These are phyloP conservation scores for Eristalis arbustorum DNA, from an alignment of 2,888 invertebrate species.

Conservation along the genomic window DNA sequence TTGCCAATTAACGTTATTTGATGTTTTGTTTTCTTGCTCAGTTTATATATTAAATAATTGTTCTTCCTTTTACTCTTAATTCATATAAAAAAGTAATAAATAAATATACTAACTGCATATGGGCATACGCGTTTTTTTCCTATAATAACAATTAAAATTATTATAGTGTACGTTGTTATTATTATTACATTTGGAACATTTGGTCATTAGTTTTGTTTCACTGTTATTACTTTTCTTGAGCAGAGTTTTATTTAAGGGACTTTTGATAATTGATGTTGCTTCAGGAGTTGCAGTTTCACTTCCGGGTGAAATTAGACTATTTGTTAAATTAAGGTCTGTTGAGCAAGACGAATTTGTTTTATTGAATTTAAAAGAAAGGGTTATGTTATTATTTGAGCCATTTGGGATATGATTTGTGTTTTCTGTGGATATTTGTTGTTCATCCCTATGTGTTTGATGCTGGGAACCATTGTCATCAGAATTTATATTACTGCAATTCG, in stretches of 20 bases:
- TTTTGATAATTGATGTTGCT: slow-evolving; percentile 74
- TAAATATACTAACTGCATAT: slow-evolving; percentile 79
- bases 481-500: slow-evolving; percentile 68
- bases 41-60: background rate
- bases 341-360: slow-evolving; percentile 19
- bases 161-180: slow-evolving; percentile 79
- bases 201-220: slow-evolving; percentile 68
- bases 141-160: slow-evolving; percentile 79
- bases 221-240: slow-evolving; percentile 75
- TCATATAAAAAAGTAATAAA: slow-evolving; percentile 39
- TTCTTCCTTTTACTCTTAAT: background rate
- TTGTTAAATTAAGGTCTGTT: background rate
- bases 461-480: slow-evolving; percentile 24
- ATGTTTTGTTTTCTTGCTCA: background rate
- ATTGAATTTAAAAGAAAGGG: slow-evolving; percentile 30
- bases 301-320: slow-evolving; percentile 9
- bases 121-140: slow-evolving; percentile 80
- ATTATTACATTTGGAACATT: slow-evolving; percentile 78
- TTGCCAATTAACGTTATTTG: slow-evolving; percentile 39
- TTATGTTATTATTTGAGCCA: slow-evolving; percentile 46
- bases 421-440: slow-evolving; percentile 39
- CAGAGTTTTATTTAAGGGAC: slow-evolving; percentile 75
- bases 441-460: slow-evolving; percentile 59
- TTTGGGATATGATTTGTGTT: slow-evolving; percentile 47
- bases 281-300: slow-evolving; percentile 42